Evolutionary conservation across 1,140 invertebrate genomes (phyloP).

Genomic region (Campodea augens): DNA sequence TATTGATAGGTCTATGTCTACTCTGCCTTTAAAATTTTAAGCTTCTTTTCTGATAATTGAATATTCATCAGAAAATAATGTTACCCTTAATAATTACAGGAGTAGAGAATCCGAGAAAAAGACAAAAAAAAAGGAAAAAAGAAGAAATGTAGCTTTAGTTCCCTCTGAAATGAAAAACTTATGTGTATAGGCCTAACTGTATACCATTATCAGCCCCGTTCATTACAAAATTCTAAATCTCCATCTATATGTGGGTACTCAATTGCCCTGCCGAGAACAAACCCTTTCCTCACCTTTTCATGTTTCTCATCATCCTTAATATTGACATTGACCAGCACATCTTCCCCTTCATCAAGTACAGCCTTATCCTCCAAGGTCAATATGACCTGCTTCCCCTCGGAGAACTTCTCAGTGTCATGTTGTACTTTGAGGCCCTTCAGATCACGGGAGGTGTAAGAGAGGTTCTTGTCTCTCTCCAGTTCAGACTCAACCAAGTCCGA

Average conservation of each 20-base stretch:
- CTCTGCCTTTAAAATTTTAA: too few species aligned
- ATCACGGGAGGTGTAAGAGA: conserved; percentile 44
- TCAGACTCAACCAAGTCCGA: conserved; percentile 62
- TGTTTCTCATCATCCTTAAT: conserved; percentile 83
- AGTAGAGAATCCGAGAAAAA: too few species aligned
- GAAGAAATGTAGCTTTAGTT: too few species aligned
- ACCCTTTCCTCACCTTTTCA: conserved; percentile 37
- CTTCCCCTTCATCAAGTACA: conserved; percentile 69
- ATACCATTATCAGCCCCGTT: too few species aligned
- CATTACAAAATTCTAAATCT: not conserved
- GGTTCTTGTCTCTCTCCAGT: conserved; percentile 35
- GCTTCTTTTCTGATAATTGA: too few species aligned
- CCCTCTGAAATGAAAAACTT: too few species aligned
- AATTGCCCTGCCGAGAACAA: not conserved
- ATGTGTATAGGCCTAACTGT: too few species aligned
- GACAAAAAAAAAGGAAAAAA: too few species aligned
- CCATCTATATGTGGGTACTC: not conserved
- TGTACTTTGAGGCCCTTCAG: conserved; percentile 72
- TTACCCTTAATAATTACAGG: too few species aligned
- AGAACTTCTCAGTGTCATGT: conserved; percentile 57
- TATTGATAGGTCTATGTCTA: too few species aligned
- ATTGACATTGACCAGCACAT: conserved; percentile 91
- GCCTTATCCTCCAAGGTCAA: conserved; percentile 86
- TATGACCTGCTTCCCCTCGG: conserved; percentile 66
- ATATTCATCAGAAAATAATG: too few species aligned